Evolutionary conservation across 2,797 vertebrate genomes (phyloP).

Genomic region (Microchirus variegatus): DNA sequence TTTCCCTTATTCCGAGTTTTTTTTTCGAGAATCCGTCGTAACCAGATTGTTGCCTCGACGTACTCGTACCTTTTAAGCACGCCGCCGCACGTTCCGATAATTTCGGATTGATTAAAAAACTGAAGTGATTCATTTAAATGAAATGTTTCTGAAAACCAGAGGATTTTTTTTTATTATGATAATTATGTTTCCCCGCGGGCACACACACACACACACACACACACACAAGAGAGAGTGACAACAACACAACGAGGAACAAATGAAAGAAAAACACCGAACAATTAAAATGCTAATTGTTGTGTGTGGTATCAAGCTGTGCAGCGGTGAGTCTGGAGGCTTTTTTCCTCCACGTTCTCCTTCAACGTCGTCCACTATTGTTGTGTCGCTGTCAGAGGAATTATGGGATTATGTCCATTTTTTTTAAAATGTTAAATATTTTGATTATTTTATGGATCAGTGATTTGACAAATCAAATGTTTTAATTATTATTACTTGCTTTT

Average conservation of each 20-base stretch:
- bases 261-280: constrained; percentile 68
- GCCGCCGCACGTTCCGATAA: constrained; percentile 22
- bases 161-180: constrained; percentile 45
- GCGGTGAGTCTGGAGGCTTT: constrained; percentile 58
- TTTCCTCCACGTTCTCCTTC: neutral
- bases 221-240: neutral
- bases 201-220: constrained; percentile 54
- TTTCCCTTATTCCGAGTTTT: too few species aligned
- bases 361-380: too few species aligned
- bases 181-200: constrained; percentile 64
- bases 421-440: too few species aligned
- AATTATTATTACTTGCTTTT: too few species aligned
- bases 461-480: too few species aligned
- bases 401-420: constrained; percentile 24
- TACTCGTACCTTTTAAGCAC: neutral
- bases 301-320: constrained; percentile 54
- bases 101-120: constrained; percentile 29
- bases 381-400: neutral
- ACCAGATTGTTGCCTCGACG: neutral
- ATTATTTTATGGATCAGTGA: too few species aligned
- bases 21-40: too few species aligned
- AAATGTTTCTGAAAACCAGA: constrained; percentile 37
- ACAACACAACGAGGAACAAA: constrained; percentile 49
- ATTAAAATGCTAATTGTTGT: constrained; percentile 80
- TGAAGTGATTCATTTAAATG: constrained; percentile 9